Evolutionary conservation across 2,113 vertebrate species (phyloP), one percentile per base, ranked within the genome.

Genomic region (Halcyon senegalensis): DNA sequence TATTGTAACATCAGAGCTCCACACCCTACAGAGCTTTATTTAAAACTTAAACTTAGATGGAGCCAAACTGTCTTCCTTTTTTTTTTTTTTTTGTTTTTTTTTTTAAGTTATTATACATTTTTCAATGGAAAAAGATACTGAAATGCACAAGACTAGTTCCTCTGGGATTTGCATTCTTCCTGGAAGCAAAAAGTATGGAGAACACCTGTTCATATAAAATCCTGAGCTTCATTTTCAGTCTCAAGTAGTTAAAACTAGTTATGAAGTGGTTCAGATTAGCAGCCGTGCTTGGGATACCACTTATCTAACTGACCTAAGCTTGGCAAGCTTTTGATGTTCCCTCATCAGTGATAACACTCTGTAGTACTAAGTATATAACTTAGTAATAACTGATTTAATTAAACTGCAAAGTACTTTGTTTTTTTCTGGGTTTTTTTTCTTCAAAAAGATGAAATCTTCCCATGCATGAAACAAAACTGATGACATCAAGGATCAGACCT

Each of bases 221-320:
- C 27, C 28, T 68, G 80, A 92, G 35, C 44, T 94, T 77, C 33
- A 27, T 89, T 86, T 93, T 96, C 62, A 80, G 23, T 67, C 72
- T 78, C 56, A 73, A 68, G 66, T 74, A 51, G 63, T 94, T 93
- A 88, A 95, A 94, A 95, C 76, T 70, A 89, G 82, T 89, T 94
- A 67, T 58, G 68, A 87, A 94, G 79, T 53, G 43, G 87, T 94
- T 93, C 77, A 79, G 55, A 72, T 90, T 64, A 95, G 48, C 74
- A 94, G 70, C 25, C 14, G 0, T 75, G 50, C 74, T 95, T 70
- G 68, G 67, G 59, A 11, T 93, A 69, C 56, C 91, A 69, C 60
- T 95, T 89, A 53, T 64, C 35, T 87, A 62, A 86, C 13, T 92
- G 78, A 92, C 85, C 75, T 83, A 72, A 89, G 8, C 37, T 70